Evolutionary conservation across 2,113 vertebrate genomes (phyloP).

Genomic region (Callopanchax toddi): DNA sequence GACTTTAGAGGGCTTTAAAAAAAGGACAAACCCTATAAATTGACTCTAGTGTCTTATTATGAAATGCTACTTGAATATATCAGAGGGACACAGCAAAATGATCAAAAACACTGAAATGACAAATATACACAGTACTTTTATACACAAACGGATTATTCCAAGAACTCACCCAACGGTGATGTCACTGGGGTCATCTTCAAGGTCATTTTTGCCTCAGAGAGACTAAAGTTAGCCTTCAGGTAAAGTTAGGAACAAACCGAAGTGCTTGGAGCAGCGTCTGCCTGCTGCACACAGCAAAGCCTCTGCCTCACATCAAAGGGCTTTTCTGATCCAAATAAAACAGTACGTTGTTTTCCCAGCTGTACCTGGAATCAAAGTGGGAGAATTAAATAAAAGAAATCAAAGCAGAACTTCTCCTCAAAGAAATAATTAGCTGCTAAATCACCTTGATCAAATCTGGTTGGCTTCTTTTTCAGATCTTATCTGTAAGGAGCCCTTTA

Average conservation of each 20-base stretch:
- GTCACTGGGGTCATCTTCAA: conserved; percentile 13
- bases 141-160: too few relatives aligned
- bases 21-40: too few relatives aligned
- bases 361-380: conserved; percentile 35
- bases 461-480: conserved; percentile 37
- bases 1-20: too few relatives aligned
- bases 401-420: conserved; percentile 30
- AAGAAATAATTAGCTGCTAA: conserved; percentile 43
- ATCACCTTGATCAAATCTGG: conserved; percentile 49
- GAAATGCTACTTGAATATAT: too few relatives aligned
- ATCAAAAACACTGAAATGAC: too few relatives aligned
- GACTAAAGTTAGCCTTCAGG: conserved; percentile 26
- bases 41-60: too few relatives aligned
- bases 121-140: too few relatives aligned
- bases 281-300: conserved; percentile 40
- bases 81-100: too few relatives aligned
- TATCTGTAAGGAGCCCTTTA: conserved; percentile 23
- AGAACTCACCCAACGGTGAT: background rate
- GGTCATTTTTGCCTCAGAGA: conserved; percentile 32
- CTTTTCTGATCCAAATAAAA: conserved; percentile 46
- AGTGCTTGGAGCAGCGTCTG: conserved; percentile 54
- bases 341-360: conserved; percentile 20
- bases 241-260: conserved; percentile 32
- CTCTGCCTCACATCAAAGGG: conserved; percentile 34
- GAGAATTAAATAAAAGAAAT: conserved; percentile 28